These are phyloP conservation scores for Falco naumanni DNA, from an alignment of 2,797 vertebrate species.

Conservation along the genomic window DNA sequence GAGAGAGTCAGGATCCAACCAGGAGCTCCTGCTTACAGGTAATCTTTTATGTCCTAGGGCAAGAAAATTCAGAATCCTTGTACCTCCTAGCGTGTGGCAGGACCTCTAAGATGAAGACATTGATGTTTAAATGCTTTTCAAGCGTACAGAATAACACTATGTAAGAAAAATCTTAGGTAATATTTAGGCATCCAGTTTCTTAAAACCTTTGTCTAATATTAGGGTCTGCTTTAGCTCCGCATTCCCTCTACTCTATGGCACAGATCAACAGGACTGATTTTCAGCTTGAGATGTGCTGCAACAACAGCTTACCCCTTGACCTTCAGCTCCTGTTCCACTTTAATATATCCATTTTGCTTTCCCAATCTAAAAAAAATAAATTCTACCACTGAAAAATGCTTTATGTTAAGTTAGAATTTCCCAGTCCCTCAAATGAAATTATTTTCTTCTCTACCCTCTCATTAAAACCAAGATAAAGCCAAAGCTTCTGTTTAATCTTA, in stretches of 20 bases:
- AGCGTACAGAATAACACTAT: background rate
- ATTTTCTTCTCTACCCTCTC: conserved; percentile 8
- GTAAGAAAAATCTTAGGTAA: background rate
- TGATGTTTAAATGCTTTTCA: background rate
- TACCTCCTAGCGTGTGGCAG: background rate
- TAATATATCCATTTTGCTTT: conserved; percentile 19
- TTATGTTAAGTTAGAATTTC: conserved; percentile 51
- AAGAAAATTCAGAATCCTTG: background rate
- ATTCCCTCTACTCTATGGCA: background rate
- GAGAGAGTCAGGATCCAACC: background rate
- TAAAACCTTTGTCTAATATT: background rate
- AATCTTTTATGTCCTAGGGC: background rate
- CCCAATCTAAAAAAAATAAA: conserved; percentile 35
- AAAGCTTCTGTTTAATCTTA: conserved; percentile 31
- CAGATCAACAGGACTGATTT: background rate
- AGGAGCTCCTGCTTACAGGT: background rate
- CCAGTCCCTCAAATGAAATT: background rate
- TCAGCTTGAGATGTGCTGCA: background rate
- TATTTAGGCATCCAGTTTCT: background rate
- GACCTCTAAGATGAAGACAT: background rate
- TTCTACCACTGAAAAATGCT: conserved; percentile 24
- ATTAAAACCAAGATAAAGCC: conserved; percentile 30
- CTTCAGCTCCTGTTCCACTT: conserved; percentile 7
- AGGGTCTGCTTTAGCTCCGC: background rate
- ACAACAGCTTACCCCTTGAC: conserved; percentile 50